Base-by-base conservation (phyloP, 2,113 vertebrate genomes). In the Pagrus major region DNA sequence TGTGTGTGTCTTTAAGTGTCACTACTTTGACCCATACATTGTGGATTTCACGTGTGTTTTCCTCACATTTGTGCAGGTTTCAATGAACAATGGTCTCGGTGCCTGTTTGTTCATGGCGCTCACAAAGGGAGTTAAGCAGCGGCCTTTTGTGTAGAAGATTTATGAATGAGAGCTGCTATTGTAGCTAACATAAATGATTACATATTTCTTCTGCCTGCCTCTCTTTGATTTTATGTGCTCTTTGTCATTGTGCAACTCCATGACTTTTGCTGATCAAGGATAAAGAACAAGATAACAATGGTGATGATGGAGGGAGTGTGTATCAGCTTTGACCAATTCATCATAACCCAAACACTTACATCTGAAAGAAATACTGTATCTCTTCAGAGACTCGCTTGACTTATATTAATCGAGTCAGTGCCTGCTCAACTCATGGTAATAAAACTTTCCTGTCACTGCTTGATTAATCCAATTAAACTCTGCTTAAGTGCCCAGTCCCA, bases 21-120 rank as follows among this genome's bases (percentile, higher is more conserved):
- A 35, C 65, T 46, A 23, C 68, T 71, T 25, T 54, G 64, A 78
- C 56, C 68, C 55, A 67, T 71, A 46, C 71, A 66, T 81, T 68
- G 80, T 81, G 52, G 71, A 77, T 60, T 78, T 86, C 65, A 71
- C 70, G 51, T 86, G 83, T 78, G 80, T 80, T 88, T 84, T 59
- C 63, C 49, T 87, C 71, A 41, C 59, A 41, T 52, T 78, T 39
- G 25, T 58, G 73, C 76, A 73, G 54, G 27, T 86, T 64, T 88
- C 15, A 83, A 49, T 39, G 71, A 11, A 89, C 87, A 91, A 84
- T 87, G 61, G 68, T 31, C 67, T 42, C 69, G 49, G 76, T 71
- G 78, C 41, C 77, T 77, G 73, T 86, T 80, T 84, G 72, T 85
- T 79, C 56, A 2, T 33, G 42, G 31, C 1, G 55, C 69, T 33